Evolutionary conservation across 2,888 invertebrate genomes (phyloP).

Genomic region (Belgica antarctica): DNA sequence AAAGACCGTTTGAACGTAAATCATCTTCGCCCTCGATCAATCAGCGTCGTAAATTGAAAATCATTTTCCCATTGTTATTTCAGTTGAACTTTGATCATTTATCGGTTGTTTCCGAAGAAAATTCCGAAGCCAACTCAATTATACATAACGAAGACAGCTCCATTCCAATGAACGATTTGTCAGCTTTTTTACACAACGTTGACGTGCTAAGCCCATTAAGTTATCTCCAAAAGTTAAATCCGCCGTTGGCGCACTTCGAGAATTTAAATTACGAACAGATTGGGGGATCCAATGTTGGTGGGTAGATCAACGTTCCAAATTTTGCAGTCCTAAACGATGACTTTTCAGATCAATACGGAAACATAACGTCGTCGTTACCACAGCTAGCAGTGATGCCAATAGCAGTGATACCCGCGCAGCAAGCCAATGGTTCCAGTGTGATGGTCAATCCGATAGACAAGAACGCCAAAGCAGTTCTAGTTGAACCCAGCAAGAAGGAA

Average conservation of each 20-base stretch:
- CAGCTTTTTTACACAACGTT: slow-evolving; percentile 34
- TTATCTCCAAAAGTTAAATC: slow-evolving; percentile 52
- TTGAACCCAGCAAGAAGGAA: slow-evolving; percentile 46
- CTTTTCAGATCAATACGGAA: neutral
- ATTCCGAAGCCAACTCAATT: slow-evolving; percentile 3
- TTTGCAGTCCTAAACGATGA: neutral
- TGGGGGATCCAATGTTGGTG: slow-evolving; percentile 45
- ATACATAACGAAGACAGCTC: slow-evolving; percentile 20
- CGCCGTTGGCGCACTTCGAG: slow-evolving; percentile 55
- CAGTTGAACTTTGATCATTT: slow-evolving; percentile 66
- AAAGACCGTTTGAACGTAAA: slow-evolving; percentile 48
- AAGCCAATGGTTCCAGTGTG: neutral
- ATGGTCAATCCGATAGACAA: neutral
- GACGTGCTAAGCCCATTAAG: slow-evolving; percentile 43
- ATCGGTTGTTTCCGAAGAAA: slow-evolving; percentile 60
- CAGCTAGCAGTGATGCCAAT: too few species aligned
- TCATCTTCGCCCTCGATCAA: slow-evolving; percentile 41
- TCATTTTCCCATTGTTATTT: neutral
- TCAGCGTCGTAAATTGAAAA: neutral
- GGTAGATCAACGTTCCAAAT: too few species aligned
- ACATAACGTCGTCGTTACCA: neutral
- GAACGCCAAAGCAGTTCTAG: neutral
- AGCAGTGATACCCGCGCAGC: neutral
- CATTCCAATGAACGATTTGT: slow-evolving; percentile 31
- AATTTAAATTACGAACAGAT: slow-evolving; percentile 53